Evolutionary conservation across 1,140 invertebrate species (phyloP), one percentile per base, ranked within the genome.

Genomic region (Cydia amplana): DNA sequence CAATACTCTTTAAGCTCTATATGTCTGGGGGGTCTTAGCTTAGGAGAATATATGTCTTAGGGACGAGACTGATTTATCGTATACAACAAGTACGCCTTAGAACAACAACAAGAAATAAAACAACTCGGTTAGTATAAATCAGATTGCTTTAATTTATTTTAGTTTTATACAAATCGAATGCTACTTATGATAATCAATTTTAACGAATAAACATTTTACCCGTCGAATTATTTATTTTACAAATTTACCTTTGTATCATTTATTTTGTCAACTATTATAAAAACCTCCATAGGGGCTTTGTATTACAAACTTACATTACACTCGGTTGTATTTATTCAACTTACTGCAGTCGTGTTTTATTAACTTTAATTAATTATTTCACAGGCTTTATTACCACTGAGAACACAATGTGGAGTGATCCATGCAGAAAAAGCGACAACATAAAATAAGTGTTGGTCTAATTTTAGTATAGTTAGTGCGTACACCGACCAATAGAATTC

Each of bases 151-250:
- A 93, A 92, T 93, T 89, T 85, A 87, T 82, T 93, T 93, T 92
- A 93, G 83, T 92, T 93, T 93, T 91, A 92, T 93, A 93, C 91
- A 93, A 93, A 92, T 91, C 87, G 91, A 93, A 89, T 89, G 85
- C 91, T 93, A 93, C 90, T 91, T 90, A 88, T 87, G 90, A 91
- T 89, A 91, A 83, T 91, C 84, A 89, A 92, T 90, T 88, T 83
- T 89, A 91, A 91, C 89, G 88, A 92, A 89, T 88, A 93, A 87
- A 86, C 86, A 82, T 87, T 91, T 93, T 93, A 93, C 87, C 88
- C 93, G 91, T 92, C 85, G 79, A 82, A 80, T 90, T 87, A 60
- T 90, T 87, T 87, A 88, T 85, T 88, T 91, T 93, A 91, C 90
- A 91, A 92, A 92, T 91, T 93, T 93, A 92, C 88, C 87, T 92